phyloP scores from a whole-genome alignment of 2,113 vertebrate genomes.

The Mobula hypostoma region DNA sequence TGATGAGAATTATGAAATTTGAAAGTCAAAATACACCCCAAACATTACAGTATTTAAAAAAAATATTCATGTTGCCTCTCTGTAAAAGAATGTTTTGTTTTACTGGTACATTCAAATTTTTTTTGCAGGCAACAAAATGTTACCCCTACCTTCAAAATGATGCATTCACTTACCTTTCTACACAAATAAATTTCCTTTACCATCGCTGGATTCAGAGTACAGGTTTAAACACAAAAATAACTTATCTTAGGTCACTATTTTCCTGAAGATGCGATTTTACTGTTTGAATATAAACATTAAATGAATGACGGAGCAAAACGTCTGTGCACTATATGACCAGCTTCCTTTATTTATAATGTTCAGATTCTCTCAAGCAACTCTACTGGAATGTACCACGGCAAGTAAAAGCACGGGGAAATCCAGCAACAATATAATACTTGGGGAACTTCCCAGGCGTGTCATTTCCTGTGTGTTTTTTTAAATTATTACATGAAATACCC shows the following conservation, averaged over 20 bases:
- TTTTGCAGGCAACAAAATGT: neutral
- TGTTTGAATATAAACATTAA: neutral
- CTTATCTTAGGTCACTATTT: neutral
- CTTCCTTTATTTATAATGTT: neutral
- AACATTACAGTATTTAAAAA: neutral
- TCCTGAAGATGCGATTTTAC: neutral
- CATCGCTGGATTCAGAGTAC: neutral
- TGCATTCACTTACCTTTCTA: slow-evolving; percentile 15
- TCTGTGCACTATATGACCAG: neutral
- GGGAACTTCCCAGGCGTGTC: neutral
- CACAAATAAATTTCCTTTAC: neutral
- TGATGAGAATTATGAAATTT: no score
- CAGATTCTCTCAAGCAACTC: neutral
- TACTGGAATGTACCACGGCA: neutral
- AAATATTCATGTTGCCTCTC: neutral
- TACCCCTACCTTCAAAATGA: neutral
- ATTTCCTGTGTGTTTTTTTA: neutral
- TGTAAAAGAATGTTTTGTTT: neutral
- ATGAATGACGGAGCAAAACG: neutral
- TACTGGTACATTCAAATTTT: neutral
- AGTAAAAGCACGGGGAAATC: neutral
- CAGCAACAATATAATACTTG: neutral
- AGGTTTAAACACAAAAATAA: neutral
- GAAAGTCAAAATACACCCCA: neutral
- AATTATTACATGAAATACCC: neutral